These are phyloP conservation scores for Saxicola maurus DNA, from an alignment of 2,797 vertebrate genomes.

Conservation along the genomic window DNA sequence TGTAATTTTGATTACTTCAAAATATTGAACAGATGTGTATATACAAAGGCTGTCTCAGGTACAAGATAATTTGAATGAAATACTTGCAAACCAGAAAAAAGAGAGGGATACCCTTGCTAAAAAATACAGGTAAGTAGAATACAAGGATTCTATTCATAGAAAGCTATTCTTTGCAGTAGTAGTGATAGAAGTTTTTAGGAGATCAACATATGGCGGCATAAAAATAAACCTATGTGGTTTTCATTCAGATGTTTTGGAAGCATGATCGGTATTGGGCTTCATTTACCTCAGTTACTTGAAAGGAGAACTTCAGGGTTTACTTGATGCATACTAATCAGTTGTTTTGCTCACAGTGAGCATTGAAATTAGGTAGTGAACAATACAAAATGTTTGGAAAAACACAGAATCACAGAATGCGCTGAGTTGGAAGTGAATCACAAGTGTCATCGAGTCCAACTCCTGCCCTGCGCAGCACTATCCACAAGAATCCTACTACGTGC, in stretches of 20 bases:
- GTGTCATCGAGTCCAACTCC: rapidly evolving
- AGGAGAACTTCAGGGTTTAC: not conserved
- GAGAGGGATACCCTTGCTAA: slow-evolving; percentile 75
- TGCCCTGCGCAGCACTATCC: not conserved
- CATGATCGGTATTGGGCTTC: not conserved
- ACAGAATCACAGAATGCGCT: not conserved
- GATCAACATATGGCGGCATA: not conserved
- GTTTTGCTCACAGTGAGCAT: not conserved
- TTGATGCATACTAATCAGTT: not conserved
- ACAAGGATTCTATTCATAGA: not conserved
- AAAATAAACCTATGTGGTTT: not conserved
- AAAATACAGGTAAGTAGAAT: slow-evolving; percentile 74
- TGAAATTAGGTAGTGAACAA: not conserved
- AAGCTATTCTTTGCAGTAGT: not conserved
- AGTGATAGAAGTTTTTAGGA: not conserved
- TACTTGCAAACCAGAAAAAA: slow-evolving; percentile 72
- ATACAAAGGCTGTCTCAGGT: slow-evolving; percentile 65
- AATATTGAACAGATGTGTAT: slow-evolving; percentile 53
- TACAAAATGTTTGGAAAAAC: not conserved
- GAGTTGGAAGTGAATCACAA: not conserved
- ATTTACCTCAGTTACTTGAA: not conserved
- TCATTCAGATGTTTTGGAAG: not conserved
- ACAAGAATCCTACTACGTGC: not conserved
- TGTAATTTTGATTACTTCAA: not conserved
- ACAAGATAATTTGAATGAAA: slow-evolving; percentile 68